Base-by-base conservation (phyloP, 2,797 vertebrate genomes). In the Bucorvus abyssinicus region DNA sequence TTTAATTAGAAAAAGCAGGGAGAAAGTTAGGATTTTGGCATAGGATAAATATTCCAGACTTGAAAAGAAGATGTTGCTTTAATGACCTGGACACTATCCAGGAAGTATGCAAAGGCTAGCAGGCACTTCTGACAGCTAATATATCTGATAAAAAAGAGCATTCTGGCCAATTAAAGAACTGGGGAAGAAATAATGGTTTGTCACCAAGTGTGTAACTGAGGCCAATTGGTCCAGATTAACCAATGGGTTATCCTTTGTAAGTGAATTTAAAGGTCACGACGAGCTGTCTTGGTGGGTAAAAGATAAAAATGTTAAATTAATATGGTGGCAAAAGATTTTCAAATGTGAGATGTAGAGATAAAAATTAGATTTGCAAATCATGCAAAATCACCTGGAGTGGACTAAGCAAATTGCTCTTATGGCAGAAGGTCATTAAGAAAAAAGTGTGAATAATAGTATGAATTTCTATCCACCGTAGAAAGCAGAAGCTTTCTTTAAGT, bases 111-210 rank as follows among this genome's bases (percentile, higher is more conserved):
- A 97, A 97, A 97, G 96, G 97, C 97, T 97, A 98, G 97, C 97
- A 97, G 97, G 96, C 97, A 97, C 96, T 97, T 97, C 94, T 98
- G 98, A 98, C 98, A 98, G 97, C 89, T 97, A 97, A 97, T 97
- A 97, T 96, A 96, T 97, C 97, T 97, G 95, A 91, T 97, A 95
- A 97, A 97, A 97, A 97, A 97, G 96, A 97, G 97, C 96, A 98
- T 97, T 98, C 97, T 94, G 95, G 97, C 98, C 98, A 98, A 98
- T 98, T 98, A 98, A 97, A 98, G 92, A 98, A 94, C 90, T 75
- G 95, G 97, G 79, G 85, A 95, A 96, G 97, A 98, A 97, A 97
- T 98, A 98, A 98, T 98, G 97, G 97, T 98, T 98, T 98, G 97
- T 98, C 97, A 97, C 95, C 93, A 93, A 97, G 96, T 96, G 94